phyloP scores from a whole-genome alignment of 2,113 vertebrate genomes.

The Sphyrna mokarran region DNA sequence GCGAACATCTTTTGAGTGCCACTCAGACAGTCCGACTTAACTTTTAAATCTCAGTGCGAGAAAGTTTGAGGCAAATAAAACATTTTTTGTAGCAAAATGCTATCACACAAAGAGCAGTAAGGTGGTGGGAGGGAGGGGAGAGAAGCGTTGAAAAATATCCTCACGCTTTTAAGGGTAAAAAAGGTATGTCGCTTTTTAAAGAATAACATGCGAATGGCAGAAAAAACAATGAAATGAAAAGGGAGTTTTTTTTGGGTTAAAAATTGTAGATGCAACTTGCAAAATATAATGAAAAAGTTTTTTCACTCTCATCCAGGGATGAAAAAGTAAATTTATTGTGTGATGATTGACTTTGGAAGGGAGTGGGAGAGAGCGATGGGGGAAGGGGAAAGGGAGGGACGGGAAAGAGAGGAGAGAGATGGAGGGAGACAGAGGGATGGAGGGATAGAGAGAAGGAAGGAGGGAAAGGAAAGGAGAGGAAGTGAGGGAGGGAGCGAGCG shows the following conservation, averaged over 20 bases:
- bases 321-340: background rate
- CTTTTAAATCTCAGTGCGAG: background rate
- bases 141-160: background rate
- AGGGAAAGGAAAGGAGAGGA: background rate
- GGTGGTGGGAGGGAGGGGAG: background rate
- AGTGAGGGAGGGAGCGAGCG: background rate
- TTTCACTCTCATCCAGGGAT: too few relatives aligned
- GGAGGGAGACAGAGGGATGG: background rate
- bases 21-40: background rate
- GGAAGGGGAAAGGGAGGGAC: background rate
- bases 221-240: background rate
- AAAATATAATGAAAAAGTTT: background rate
- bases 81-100: background rate
- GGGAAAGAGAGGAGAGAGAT: background rate
- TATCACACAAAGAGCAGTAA: too few relatives aligned
- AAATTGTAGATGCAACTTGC: background rate
- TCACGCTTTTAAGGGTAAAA: too few relatives aligned
- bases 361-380: background rate
- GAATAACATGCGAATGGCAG: background rate
- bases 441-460: background rate
- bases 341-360: background rate
- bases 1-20: background rate
- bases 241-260: background rate
- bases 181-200: too few relatives aligned
- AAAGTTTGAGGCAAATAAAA: background rate